A percentile compares a stretch with the other conserved stretches of the same genome.
Evolutionary conservation across 2,797 vertebrate species (phyloP).

Genomic region (Platalea minor): DNA sequence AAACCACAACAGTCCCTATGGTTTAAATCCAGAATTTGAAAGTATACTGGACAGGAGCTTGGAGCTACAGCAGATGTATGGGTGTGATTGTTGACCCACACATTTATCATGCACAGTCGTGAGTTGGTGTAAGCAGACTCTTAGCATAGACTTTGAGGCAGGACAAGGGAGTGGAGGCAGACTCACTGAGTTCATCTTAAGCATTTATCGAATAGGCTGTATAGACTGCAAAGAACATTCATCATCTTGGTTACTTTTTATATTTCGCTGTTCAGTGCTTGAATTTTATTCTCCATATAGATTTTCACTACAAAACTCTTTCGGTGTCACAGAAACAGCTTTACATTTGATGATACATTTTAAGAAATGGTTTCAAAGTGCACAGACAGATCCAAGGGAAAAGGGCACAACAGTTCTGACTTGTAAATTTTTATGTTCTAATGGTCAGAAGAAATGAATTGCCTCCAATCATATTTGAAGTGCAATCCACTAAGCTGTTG

Average conservation of each 20-base stretch:
- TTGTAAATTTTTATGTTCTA: constrained; percentile 12
- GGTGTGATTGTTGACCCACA: neutral
- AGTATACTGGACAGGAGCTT: neutral
- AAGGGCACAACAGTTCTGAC: neutral
- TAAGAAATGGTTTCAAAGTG: neutral
- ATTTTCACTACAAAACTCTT: neutral
- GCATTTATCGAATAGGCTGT: neutral
- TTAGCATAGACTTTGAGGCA: neutral
- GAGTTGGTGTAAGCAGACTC: neutral
- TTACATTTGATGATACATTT: neutral
- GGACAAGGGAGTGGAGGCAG: neutral
- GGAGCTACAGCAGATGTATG: neutral
- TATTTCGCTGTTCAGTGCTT: neutral
- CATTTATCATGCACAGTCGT: neutral
- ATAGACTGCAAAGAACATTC: neutral
- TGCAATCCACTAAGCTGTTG: neutral
- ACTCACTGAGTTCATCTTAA: neutral
- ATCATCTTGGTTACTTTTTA: neutral
- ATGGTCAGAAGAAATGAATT: neutral
- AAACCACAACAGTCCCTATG: neutral
- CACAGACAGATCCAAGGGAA: neutral
- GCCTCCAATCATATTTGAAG: neutral
- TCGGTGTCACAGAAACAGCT: neutral
- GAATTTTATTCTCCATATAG: neutral
- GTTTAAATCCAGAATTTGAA: neutral